Conservation (phyloP, 2,113 vertebrate genomes). For the Nesoenas mayeri region DNA sequence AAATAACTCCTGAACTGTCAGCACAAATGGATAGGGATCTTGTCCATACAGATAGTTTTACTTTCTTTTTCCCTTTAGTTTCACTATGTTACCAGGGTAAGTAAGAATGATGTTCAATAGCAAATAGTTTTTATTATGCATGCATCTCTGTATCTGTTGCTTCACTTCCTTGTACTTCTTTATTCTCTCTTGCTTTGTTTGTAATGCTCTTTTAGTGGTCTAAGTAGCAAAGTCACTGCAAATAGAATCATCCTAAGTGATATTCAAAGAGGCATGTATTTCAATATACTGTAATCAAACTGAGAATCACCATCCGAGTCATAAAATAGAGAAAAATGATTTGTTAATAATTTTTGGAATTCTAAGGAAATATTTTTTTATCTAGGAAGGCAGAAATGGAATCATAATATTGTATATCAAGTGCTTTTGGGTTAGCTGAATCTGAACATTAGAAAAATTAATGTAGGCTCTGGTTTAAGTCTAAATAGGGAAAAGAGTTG, state of each 20-base stretch:
- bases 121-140: background rate
- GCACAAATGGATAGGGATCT: background rate
- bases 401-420: background rate
- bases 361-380: background rate
- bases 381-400: background rate
- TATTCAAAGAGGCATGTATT: background rate
- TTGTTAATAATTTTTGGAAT: background rate
- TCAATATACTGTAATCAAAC: background rate
- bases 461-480: background rate
- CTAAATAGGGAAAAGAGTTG: background rate
- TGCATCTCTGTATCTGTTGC: rapidly evolving
- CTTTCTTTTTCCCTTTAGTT: too few relatives aligned
- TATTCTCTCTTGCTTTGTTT: background rate
- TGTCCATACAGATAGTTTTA: background rate
- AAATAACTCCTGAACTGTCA: background rate
- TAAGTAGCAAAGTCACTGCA: background rate
- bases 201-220: background rate
- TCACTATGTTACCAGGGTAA: background rate
- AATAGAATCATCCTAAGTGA: background rate
- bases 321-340: background rate
- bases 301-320: background rate
- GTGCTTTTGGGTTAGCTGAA: background rate
- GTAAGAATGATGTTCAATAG: background rate
- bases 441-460: background rate
- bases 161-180: background rate